Conservation (phyloP, 2,888 invertebrate genomes). For the Stenurella melanura region DNA sequence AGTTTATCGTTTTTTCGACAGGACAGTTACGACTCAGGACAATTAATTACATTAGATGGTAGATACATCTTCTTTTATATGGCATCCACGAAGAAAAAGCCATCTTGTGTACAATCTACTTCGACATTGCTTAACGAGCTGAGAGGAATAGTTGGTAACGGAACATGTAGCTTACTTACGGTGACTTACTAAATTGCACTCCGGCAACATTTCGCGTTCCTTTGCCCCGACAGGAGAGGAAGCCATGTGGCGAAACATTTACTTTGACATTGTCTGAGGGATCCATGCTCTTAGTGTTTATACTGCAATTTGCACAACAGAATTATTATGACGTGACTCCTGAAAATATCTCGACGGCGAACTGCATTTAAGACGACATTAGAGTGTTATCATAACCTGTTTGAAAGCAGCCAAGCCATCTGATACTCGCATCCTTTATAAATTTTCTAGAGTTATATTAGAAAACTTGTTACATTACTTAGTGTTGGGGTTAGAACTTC, state of each 20-base stretch:
- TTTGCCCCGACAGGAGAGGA: neutral
- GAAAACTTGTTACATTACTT: no score
- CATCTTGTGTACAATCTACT: constrained; percentile 1
- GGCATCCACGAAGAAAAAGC: neutral
- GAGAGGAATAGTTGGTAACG: constrained; percentile 7
- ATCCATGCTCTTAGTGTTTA: neutral
- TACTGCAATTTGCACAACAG: neutral
- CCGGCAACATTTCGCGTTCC: neutral
- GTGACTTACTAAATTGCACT: constrained; percentile 6
- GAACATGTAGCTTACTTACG: neutral
- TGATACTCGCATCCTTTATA: no score
- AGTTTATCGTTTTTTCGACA: no score
- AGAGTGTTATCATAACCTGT: neutral
- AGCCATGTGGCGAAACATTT: neutral
- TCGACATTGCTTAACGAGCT: constrained; percentile 7
- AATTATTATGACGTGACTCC: neutral
- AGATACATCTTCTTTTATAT: constrained; percentile 7
- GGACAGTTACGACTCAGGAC: neutral
- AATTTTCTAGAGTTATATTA: no score
- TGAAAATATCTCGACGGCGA: neutral
- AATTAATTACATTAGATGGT: neutral
- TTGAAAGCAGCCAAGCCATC: neutral
- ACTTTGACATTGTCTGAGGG: neutral
- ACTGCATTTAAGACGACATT: neutral
- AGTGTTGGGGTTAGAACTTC: no score